Percentiles rank a stretch among this genome's conserved stretches.
phyloP scores from a whole-genome alignment of 2,888 invertebrate genomes.

The Odontothrips loti region DNA sequence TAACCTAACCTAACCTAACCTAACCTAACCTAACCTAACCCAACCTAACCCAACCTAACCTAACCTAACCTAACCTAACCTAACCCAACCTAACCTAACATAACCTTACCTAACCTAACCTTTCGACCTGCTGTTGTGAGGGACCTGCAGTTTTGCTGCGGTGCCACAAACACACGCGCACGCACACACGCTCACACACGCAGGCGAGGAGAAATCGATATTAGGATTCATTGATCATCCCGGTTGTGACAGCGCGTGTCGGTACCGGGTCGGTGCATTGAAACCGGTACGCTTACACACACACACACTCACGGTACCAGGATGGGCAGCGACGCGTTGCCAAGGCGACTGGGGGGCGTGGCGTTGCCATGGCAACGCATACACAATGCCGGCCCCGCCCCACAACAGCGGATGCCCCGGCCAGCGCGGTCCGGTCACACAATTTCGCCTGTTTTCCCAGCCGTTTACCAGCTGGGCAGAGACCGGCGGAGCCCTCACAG shows the following conservation, averaged over 20 bases:
- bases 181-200: neutral
- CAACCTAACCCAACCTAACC: no score
- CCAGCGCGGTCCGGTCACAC: neutral
- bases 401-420: neutral
- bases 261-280: neutral
- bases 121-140: no score
- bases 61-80: no score
- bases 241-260: neutral
- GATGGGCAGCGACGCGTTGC: neutral
- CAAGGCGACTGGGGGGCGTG: neutral
- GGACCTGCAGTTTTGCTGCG: no score
- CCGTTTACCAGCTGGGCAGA: neutral
- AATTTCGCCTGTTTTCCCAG: neutral
- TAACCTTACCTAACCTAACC: no score
- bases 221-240: conserved; percentile 21
- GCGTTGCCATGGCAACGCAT: neutral
- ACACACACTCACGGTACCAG: no score
- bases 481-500: no score
- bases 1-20: no score
- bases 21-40: no score
- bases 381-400: neutral
- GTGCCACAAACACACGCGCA: no score
- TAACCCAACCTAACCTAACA: no score
- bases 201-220: conserved; percentile 4
- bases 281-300: neutral